Conservation (phyloP, 2,888 invertebrate genomes). For the Hirtodrosophila cameraria region DNA sequence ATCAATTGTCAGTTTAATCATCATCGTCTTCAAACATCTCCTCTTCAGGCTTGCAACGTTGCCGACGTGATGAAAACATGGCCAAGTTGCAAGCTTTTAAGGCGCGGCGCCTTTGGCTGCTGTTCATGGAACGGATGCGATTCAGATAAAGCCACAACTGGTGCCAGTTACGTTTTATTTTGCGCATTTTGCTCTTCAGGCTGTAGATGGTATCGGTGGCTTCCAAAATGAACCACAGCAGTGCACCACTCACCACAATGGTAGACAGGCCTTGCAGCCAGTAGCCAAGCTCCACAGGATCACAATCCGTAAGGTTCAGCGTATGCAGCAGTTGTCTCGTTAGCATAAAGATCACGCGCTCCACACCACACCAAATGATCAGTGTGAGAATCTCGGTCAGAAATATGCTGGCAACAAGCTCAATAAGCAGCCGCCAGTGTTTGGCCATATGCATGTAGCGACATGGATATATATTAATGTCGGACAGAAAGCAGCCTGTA, state of each 20-base stretch:
- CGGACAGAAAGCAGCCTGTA: conserved; percentile 61
- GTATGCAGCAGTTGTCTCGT: conserved; percentile 2
- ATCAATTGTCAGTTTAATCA: conserved; percentile 2
- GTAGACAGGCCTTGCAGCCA: conserved; percentile 21
- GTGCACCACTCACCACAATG: not conserved
- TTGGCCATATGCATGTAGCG: conserved; percentile 68
- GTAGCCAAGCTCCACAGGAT: not conserved
- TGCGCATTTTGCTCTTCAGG: not conserved
- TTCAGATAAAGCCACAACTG: conserved; percentile 4
- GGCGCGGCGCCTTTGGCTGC: conserved; percentile 15
- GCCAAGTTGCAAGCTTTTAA: conserved; percentile 39
- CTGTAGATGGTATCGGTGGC: conserved; percentile 40
- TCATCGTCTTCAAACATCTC: not conserved
- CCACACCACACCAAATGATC: conserved; percentile 75
- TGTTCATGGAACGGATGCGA: conserved; percentile 27
- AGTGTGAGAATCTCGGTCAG: conserved; percentile 65
- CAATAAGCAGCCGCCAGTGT: conserved; percentile 57
- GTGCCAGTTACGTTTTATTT: not conserved
- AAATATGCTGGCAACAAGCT: conserved; percentile 57
- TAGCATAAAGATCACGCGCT: conserved; percentile 33
- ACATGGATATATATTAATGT: conserved; percentile 63
- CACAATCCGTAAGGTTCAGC: conserved; percentile 2
- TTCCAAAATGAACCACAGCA: conserved; percentile 41
- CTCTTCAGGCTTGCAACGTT: not conserved
- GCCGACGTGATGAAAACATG: conserved; percentile 1